Evolutionary conservation across 2,797 vertebrate genomes (phyloP).

Genomic region (Ara ararauna): DNA sequence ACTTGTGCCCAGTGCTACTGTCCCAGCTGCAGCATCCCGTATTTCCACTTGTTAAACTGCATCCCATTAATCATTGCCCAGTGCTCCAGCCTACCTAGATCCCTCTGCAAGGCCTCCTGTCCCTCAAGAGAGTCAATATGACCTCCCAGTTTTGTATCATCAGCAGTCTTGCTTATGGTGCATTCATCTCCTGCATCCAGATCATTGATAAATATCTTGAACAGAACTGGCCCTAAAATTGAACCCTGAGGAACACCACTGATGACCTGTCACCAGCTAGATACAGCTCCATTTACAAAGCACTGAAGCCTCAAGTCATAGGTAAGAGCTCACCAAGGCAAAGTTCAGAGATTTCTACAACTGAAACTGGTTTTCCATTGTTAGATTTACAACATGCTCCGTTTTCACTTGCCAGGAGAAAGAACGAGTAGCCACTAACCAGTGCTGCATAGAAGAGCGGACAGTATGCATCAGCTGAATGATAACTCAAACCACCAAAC

Average conservation of each 20-base stretch:
- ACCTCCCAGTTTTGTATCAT: neutral
- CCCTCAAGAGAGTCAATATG: neutral
- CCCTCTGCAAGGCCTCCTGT: neutral
- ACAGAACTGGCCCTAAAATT: neutral
- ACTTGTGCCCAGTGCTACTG: neutral
- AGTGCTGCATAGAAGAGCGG: neutral
- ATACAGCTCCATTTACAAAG: neutral
- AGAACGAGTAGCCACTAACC: neutral
- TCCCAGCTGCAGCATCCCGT: neutral
- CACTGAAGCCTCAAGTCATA: neutral
- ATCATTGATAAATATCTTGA: neutral
- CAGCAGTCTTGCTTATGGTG: neutral
- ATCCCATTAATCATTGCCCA: neutral
- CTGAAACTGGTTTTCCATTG: neutral
- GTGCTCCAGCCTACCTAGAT: neutral
- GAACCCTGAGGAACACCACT: neutral
- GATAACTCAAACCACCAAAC: constrained; percentile 7
- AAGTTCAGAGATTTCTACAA: neutral
- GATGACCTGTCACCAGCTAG: rapidly evolving
- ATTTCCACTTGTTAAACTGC: neutral
- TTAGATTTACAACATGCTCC: neutral
- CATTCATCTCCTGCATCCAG: neutral
- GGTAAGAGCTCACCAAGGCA: neutral
- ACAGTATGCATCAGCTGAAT: neutral
- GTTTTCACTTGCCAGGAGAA: neutral